Percentiles rank a stretch among this genome's conserved stretches.
phyloP scores from a whole-genome alignment of 2,797 vertebrate species.

The Manis crassicaudata region DNA sequence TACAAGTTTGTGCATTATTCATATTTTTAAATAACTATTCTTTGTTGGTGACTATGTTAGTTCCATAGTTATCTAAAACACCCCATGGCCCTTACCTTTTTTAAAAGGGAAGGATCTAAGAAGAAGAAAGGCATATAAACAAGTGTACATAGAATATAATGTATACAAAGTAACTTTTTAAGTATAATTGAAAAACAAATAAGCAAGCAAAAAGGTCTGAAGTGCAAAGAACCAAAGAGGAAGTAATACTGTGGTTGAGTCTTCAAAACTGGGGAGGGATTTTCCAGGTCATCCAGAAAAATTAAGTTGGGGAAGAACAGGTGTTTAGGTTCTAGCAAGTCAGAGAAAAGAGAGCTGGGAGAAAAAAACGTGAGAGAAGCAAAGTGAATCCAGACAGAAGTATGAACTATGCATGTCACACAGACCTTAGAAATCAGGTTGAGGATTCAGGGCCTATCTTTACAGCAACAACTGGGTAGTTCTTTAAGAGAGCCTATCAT shows the following conservation, averaged over 20 bases:
- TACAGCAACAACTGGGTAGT: neutral
- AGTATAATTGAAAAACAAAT: conserved; percentile 17
- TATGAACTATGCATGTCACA: neutral
- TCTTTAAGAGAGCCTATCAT: neutral
- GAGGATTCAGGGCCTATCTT: neutral
- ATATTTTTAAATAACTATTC: neutral
- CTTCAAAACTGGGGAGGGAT: neutral
- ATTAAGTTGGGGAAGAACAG: neutral
- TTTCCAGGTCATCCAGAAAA: neutral
- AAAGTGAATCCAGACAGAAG: neutral
- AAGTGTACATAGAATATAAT: neutral
- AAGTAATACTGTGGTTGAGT: neutral
- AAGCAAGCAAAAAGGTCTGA: neutral
- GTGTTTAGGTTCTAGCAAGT: neutral
- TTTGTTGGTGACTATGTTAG: neutral
- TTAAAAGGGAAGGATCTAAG: neutral
- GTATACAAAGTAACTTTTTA: neutral
- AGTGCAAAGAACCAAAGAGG: neutral
- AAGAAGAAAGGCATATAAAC: neutral
- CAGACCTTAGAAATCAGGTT: neutral
- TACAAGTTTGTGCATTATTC: neutral
- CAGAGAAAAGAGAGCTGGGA: neutral
- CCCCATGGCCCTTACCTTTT: neutral
- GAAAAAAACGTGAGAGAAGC: neutral
- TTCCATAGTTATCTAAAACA: neutral